Base-by-base conservation (phyloP, 2,888 invertebrate genomes). In the Trissolcus japonicus region DNA sequence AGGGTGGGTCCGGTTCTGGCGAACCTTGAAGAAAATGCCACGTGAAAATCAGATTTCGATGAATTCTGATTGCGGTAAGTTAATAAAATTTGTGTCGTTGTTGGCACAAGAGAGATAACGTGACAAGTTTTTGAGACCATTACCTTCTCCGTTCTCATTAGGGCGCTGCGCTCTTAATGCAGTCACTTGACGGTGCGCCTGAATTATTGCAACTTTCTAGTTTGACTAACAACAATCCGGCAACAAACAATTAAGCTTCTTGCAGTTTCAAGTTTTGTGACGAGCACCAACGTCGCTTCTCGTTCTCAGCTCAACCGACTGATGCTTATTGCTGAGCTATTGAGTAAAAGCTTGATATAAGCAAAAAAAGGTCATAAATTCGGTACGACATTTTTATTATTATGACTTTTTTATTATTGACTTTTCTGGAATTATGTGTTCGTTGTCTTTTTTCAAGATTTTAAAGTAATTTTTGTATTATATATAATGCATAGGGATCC, bases 171-270 rank as follows among this genome's bases (percentile, higher is more conserved):
- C 65, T 72, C 76, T 80, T 75, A 80, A 79, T 76, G 74, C 68
- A 78, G 74, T 66, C 73, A 76, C 59, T 75, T 66, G 62, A 53
- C 78, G 61, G 61, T 76, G 61, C 62, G 63, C 66, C 59, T 78
- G 81, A 83, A 83, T 85, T 85, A 85, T 86, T 80, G 82, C 84
- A 86, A 87, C 86, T 86, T 86, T 86, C 82, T 84, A 86, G 86
- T 87, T 84, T 82, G 85, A 84, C 86, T 82, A 82, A 84, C 85
- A 86, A 86, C 84, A 84, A 85, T 86, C 85, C 84, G 79, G 78
- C 77, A 81, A 82, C 84, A 86, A 86, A 87, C 85, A 86, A 85
- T 87, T 85, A 85, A 84, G 83, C 82, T 79, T 79, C 7, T 51
- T 63, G 77, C 72, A 74, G 80, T 67, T 79, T 68, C 60, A 79